Conservation (phyloP, 2,888 invertebrate genomes). For the Selenia dentaria region DNA sequence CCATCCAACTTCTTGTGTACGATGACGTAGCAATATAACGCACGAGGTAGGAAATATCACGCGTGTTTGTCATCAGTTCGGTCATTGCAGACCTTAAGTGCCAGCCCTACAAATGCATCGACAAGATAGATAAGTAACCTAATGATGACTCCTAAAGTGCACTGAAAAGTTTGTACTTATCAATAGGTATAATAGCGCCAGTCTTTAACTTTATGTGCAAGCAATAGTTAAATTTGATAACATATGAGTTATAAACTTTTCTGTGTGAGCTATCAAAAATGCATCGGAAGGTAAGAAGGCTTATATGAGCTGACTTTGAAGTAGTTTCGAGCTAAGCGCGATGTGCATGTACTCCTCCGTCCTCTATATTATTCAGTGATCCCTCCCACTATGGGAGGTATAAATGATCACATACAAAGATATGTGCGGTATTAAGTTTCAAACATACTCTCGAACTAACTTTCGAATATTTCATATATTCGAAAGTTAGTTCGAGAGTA, state of each 20-base stretch:
- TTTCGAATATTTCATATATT: too few relatives aligned
- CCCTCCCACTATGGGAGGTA: slow-evolving; percentile 13
- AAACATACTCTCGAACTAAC: too few relatives aligned
- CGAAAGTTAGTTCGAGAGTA: too few relatives aligned
- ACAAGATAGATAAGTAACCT: too few relatives aligned
- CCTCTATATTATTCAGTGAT: slow-evolving; percentile 54
- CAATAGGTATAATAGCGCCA: not conserved
- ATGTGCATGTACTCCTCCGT: slow-evolving; percentile 50
- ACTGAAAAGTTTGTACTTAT: not conserved
- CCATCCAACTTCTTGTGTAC: too few relatives aligned
- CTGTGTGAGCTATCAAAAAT: slow-evolving; percentile 65
- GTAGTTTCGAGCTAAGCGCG: slow-evolving; percentile 58
- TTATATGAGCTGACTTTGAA: slow-evolving; percentile 69
- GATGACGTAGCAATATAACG: too few relatives aligned
- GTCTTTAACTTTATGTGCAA: not conserved
- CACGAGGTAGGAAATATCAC: too few relatives aligned
- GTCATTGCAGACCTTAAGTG: too few relatives aligned
- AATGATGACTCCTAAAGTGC: not conserved
- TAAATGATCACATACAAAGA: not conserved
- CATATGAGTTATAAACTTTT: slow-evolving; percentile 56
- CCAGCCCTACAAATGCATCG: too few relatives aligned
- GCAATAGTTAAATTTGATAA: slow-evolving; percentile 29
- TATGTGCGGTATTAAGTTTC: slow-evolving; percentile 4
- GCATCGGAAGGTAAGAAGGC: slow-evolving; percentile 66
- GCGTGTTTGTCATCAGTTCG: too few relatives aligned